Percentiles rank a stretch among this genome's conserved stretches.
These are phyloP conservation scores for Archivesica marissinica DNA, from an alignment of 1,140 invertebrate genomes.

Conservation along the genomic window DNA sequence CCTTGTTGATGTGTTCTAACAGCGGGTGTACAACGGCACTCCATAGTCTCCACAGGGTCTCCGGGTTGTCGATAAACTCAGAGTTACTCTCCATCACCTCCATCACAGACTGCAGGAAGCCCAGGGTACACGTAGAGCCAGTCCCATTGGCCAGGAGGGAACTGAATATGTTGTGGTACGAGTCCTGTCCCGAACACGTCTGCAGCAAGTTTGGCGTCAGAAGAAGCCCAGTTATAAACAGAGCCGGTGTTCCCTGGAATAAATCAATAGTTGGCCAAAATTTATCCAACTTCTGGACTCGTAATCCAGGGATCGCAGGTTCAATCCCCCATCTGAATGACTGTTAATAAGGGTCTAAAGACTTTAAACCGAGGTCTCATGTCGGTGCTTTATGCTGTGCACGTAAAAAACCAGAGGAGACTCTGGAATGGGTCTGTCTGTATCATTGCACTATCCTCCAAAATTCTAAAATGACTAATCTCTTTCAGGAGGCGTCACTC, in stretches of 20 bases:
- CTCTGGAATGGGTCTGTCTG: too few relatives aligned
- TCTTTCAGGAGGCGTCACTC: too few relatives aligned
- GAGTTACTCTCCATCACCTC: conserved; percentile 70
- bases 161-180: conserved; percentile 73
- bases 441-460: too few relatives aligned
- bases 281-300: too few relatives aligned
- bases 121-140: conserved; percentile 67
- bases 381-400: too few relatives aligned
- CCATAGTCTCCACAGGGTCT: conserved; percentile 78
- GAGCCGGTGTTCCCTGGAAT: conserved; percentile 77
- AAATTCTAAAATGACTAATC: too few relatives aligned
- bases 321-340: too few relatives aligned
- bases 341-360: too few relatives aligned
- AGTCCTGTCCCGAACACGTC: conserved; percentile 58
- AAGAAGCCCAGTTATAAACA: conserved; percentile 76
- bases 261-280: too few relatives aligned
- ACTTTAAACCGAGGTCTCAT: too few relatives aligned
- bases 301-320: too few relatives aligned
- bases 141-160: conserved; percentile 71
- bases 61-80: conserved; percentile 63
- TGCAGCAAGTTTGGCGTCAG: conserved; percentile 69
- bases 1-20: conserved; percentile 72
- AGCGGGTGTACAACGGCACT: conserved; percentile 70
- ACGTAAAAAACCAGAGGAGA: too few relatives aligned
- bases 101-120: conserved; percentile 76